Conservation (phyloP, 2,113 vertebrate species). For the Hippoglossus stenolepis region DNA sequence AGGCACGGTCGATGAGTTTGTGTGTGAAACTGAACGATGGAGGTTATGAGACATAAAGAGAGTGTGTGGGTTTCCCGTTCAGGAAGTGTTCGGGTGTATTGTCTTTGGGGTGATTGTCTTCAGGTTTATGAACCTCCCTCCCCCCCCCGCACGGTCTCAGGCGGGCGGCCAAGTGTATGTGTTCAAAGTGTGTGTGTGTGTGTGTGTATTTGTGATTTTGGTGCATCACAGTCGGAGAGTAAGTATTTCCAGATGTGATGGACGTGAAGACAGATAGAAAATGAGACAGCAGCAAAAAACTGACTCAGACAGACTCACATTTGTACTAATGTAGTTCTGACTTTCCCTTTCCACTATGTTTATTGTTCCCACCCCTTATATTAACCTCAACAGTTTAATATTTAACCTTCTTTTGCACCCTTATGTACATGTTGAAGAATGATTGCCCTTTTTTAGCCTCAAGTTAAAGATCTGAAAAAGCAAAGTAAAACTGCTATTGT, state of each 20-base stretch:
- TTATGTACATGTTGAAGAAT: too few species aligned
- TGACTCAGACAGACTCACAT: constrained; percentile 41
- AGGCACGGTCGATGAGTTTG: constrained; percentile 1
- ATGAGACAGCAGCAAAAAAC: constrained; percentile 27
- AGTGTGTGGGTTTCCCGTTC: constrained; percentile 14
- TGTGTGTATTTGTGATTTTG: constrained; percentile 32
- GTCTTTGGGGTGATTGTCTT: constrained; percentile 35
- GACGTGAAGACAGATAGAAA: constrained; percentile 18
- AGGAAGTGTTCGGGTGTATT: constrained; percentile 13
- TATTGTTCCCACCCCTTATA: not conserved
- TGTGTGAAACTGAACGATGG: not conserved
- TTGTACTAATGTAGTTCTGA: not conserved
- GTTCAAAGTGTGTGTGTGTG: constrained; percentile 7
- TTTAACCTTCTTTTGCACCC: too few species aligned
- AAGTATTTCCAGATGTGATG: constrained; percentile 73
- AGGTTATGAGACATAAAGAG: not conserved
- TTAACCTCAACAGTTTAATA: not conserved
- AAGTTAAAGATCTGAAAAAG: not conserved
- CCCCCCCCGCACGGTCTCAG: constrained; percentile 6
- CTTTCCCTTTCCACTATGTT: not conserved
- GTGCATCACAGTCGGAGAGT: constrained; percentile 40
- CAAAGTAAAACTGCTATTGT: not conserved
- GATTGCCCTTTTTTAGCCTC: too few species aligned
- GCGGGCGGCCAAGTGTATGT: constrained; percentile 30
- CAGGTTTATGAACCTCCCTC: not conserved